Conservation (phyloP, 2,888 invertebrate genomes). For the Pseudeuparius sepicola region DNA sequence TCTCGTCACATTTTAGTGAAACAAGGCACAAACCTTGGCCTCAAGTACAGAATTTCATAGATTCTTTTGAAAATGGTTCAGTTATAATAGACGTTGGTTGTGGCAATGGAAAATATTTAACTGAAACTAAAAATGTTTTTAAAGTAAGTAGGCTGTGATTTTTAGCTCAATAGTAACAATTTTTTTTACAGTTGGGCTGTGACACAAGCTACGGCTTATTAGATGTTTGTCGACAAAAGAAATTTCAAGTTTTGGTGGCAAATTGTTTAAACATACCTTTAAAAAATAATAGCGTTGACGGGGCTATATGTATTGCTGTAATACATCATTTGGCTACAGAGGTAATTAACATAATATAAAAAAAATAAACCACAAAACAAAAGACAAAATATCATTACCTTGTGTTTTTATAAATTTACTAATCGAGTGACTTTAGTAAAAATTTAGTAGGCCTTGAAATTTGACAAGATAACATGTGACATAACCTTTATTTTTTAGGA, state of each 20-base stretch:
- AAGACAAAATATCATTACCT: conserved; percentile 1
- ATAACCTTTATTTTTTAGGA: conserved; percentile 46
- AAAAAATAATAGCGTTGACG: conserved; percentile 59
- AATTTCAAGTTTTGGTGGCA: conserved; percentile 60
- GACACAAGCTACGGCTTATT: conserved; percentile 65
- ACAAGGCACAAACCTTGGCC: conserved; percentile 96
- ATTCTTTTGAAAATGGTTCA: conserved; percentile 53
- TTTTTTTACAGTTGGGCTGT: conserved; percentile 58
- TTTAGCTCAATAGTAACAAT: conserved; percentile 4
- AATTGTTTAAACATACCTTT: conserved; percentile 72
- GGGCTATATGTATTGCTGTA: conserved; percentile 88
- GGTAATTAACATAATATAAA: conserved; percentile 37
- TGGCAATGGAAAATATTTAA: conserved; percentile 96
- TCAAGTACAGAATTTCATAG: conserved; percentile 70
- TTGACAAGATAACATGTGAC: neutral
- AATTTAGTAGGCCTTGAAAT: neutral
- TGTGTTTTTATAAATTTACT: neutral
- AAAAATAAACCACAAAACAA: conserved; percentile 2
- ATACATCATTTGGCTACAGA: conserved; percentile 87
- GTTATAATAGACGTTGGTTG: conserved; percentile 88
- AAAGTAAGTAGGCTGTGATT: conserved; percentile 43
- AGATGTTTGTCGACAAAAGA: conserved; percentile 50
- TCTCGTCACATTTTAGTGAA: conserved; percentile 88
- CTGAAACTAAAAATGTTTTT: conserved; percentile 45
- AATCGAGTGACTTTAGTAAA: neutral